These are phyloP conservation scores for Gallinago media DNA, from an alignment of 2,113 vertebrate species.

Conservation along the genomic window DNA sequence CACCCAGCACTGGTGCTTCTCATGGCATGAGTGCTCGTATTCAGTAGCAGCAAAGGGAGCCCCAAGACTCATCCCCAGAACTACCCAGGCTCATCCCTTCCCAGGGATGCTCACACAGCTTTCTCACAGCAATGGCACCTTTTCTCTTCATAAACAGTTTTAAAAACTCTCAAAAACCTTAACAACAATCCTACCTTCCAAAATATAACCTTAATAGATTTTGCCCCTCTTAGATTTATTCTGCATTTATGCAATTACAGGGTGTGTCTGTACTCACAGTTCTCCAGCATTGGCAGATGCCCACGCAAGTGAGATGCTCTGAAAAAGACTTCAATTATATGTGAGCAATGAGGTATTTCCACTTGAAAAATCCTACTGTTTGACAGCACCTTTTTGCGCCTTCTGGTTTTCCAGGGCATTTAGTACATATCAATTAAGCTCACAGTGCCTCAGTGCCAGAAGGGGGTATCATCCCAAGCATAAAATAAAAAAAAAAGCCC, in stretches of 20 bases:
- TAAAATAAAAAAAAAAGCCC: not conserved
- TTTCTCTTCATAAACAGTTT: not conserved
- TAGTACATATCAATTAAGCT: not conserved
- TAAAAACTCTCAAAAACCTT: not conserved
- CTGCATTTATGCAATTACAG: not conserved
- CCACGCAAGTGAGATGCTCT: fast-evolving
- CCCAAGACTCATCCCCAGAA: not conserved
- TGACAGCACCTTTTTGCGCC: not conserved
- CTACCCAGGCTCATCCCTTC: not conserved
- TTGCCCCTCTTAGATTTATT: not conserved
- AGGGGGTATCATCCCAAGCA: not conserved
- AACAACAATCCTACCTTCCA: not conserved
- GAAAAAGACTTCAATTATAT: slow-evolving; percentile 15
- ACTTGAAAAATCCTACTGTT: not conserved
- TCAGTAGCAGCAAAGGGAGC: not conserved
- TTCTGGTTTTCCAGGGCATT: not conserved
- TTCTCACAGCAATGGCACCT: not conserved
- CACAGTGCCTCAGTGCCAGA: not conserved
- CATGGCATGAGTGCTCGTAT: not conserved
- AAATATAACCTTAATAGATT: not conserved
- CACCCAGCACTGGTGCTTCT: not conserved
- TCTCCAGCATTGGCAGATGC: not conserved
- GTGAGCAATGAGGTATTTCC: not conserved
- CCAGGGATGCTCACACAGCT: not conserved
- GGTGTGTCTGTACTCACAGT: not conserved